Base-by-base conservation (phyloP, 1,140 invertebrate genomes). In the Uloborus diversus region DNA sequence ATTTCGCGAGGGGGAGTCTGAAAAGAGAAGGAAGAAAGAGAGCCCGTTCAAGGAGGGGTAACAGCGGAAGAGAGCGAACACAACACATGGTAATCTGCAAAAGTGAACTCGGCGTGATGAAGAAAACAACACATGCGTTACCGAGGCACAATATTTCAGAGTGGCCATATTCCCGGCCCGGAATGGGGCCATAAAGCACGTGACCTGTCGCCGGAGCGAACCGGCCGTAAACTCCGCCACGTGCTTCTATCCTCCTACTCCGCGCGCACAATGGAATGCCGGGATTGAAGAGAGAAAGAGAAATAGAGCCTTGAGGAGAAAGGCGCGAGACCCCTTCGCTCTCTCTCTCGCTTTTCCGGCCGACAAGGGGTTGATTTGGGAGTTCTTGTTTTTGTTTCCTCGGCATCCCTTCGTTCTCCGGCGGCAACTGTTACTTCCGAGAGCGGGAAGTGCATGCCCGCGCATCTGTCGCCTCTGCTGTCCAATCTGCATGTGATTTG, bases 111-210 rank as follows among this genome's bases (percentile, higher is more conserved):
- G 20, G 59, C n/a, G 53, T 78, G 62, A 78, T 78, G 73, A 78
- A 78, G 73, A 78, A 78, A 78, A 78, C 73, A 78, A 66, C 73
- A 57, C 73, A 78, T 65, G 71, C 57, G 59, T 61, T 73, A n/a
- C n/a, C 57, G 57, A 23, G 28, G 65, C 56, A 79, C 76, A 79
- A 79, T 79, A 79, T 79, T 79, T 79, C 76, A 79, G 65, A 79
- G 76, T 79, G 76, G 76, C 51, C 76, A 68, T 69, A 69, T 69
- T 79, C 56, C 65, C 51, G 65, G 35, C 51, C 65, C 28, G 65
- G 69, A 79, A n/a, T n/a, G 68, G 76, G 76, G 53, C 76, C 76
- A 79, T 79, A 79, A 79, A 79, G 65, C 76, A 79, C 76, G 76
- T 79, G 76, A 79, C 76, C 76, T 79, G 76, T 79, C 76, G 65